A percentile compares a stretch with the other conserved stretches of the same genome.
phyloP scores from a whole-genome alignment of 2,113 vertebrate species.

The Malurus alboscapulatus region DNA sequence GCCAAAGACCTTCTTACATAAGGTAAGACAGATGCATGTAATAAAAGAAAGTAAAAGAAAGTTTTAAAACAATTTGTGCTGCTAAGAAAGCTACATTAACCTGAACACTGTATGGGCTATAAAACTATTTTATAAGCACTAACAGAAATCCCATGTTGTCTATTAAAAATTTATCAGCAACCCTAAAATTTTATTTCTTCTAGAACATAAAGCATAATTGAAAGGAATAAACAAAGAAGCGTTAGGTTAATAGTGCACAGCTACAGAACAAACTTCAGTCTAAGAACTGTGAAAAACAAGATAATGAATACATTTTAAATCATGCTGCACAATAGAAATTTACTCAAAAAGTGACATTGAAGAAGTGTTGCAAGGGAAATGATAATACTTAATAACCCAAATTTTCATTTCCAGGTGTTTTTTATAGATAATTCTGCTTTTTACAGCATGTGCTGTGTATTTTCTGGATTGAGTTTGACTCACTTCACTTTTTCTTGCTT shows the following conservation, averaged over 20 bases:
- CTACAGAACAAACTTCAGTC: neutral
- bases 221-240: conserved; percentile 30
- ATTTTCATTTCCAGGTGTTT: conserved; percentile 18
- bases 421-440: conserved; percentile 16
- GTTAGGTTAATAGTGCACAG: neutral
- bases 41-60: neutral
- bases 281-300: neutral
- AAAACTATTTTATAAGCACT: neutral
- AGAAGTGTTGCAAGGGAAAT: neutral
- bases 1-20: neutral
- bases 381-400: neutral
- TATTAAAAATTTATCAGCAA: conserved; percentile 3
- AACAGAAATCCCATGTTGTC: neutral
- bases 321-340: neutral
- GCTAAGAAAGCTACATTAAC: neutral
- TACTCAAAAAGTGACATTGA: neutral
- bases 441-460: neutral
- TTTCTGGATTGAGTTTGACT: neutral
- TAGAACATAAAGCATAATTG: conserved; percentile 10
- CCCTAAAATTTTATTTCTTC: neutral
- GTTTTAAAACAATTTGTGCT: neutral
- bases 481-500: neutral
- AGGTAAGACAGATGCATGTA: neutral
- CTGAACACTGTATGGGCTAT: neutral
- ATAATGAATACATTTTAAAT: neutral